Evolutionary conservation across 2,113 vertebrate species (phyloP).

Genomic region (Pedetes capensis): DNA sequence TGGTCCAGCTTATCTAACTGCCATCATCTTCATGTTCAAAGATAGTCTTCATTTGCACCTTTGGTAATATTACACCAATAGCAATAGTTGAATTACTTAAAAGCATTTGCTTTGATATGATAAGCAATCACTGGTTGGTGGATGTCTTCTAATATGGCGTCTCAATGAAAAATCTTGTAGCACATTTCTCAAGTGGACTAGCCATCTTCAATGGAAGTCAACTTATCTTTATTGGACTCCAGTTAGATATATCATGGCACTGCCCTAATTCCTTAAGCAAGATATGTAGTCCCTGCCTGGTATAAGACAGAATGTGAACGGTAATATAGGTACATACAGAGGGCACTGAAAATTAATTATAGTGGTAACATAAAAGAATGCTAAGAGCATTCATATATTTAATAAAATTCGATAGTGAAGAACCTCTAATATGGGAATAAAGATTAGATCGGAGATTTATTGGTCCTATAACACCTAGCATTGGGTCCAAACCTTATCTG

Average conservation of each 20-base stretch:
- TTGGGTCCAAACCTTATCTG: not conserved
- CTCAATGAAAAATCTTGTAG: not conserved
- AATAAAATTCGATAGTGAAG: not conserved
- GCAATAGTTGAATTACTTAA: not conserved
- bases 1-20: not conserved
- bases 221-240: not conserved
- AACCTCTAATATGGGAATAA: not conserved
- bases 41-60: not conserved
- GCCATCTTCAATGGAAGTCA: not conserved
- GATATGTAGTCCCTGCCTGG: no score
- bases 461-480: not conserved
- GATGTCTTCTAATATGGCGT: not conserved
- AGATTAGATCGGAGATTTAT: not conserved
- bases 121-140: not conserved
- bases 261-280: not conserved
- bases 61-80: not conserved
- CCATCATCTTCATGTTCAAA: not conserved
- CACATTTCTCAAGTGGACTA: not conserved
- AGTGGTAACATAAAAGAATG: not conserved
- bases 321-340: not conserved
- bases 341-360: not conserved
- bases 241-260: not conserved
- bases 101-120: not conserved
- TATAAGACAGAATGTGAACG: not conserved
- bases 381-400: not conserved